Percentiles rank a stretch among this genome's conserved stretches.
These are phyloP conservation scores for Sebastes taczanowskii DNA, from an alignment of 2,797 vertebrate genomes.

Conservation along the genomic window DNA sequence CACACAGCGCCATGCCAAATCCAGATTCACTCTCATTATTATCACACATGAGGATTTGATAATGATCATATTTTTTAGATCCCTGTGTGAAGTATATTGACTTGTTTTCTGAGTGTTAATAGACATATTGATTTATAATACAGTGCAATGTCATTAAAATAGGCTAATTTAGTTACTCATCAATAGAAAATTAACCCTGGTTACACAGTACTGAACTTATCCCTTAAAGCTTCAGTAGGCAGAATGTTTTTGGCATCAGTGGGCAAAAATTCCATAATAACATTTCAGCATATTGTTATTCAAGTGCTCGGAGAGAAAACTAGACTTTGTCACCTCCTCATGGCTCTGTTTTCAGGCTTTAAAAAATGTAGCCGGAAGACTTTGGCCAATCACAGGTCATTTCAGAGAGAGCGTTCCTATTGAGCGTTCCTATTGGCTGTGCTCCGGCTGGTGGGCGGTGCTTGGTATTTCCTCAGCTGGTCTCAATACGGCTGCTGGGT, in stretches of 20 bases:
- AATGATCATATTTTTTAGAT: constrained; percentile 34
- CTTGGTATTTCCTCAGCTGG: accelerated
- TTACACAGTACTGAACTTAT: background rate
- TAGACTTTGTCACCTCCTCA: too few species aligned
- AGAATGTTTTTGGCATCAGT: too few species aligned
- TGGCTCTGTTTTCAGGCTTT: too few species aligned
- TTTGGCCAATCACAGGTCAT: too few species aligned
- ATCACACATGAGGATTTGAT: constrained; percentile 21
- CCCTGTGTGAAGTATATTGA: constrained; percentile 18
- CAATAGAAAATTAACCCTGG: background rate
- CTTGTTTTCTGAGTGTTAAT: background rate
- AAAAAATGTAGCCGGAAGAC: too few species aligned
- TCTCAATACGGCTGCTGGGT: accelerated
- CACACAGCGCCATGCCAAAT: constrained; percentile 31
- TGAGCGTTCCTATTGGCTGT: too few species aligned
- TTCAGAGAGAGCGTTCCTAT: too few species aligned
- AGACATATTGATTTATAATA: background rate
- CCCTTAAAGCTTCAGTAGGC: background rate
- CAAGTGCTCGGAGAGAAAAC: too few species aligned
- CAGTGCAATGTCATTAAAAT: background rate
- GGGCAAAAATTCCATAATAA: too few species aligned
- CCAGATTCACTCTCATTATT: constrained; percentile 30
- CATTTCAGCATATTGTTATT: too few species aligned
- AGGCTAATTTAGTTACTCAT: constrained; percentile 4
- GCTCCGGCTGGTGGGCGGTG: too few species aligned